A percentile compares a stretch with the other conserved stretches of the same genome.
Conservation (phyloP, 2,888 invertebrate species). For the Agonopterix arenella region DNA sequence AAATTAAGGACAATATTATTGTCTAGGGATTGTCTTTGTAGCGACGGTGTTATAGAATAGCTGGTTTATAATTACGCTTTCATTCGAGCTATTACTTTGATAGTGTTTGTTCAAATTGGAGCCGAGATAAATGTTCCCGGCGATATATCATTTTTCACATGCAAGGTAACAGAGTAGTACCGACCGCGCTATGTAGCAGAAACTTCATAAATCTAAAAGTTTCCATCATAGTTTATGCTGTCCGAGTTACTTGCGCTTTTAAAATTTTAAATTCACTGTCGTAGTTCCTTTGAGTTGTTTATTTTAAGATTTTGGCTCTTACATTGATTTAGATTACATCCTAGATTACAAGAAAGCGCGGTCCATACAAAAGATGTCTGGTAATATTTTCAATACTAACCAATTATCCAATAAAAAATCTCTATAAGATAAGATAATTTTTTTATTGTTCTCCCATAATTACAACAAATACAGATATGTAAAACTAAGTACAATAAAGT, state of each 20-base stretch:
- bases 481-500: too few species aligned
- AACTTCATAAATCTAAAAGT: conserved; percentile 57
- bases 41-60: too few species aligned
- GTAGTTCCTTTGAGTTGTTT: background rate
- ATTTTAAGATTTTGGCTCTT: background rate
- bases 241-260: conserved; percentile 35
- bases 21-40: conserved; percentile 1
- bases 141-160: conserved; percentile 40
- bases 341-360: too few species aligned
- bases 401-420: too few species aligned
- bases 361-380: too few species aligned
- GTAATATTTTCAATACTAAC: too few species aligned
- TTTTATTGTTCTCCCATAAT: too few species aligned
- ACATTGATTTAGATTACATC: too few species aligned
- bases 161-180: conserved; percentile 34
- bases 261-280: conserved; percentile 29
- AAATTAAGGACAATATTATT: conserved; percentile 1
- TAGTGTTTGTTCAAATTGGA: conserved; percentile 12
- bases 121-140: conserved; percentile 36
- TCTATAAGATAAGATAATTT: too few species aligned
- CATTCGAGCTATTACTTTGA: background rate
- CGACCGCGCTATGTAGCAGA: conserved; percentile 25
- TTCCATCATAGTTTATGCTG: conserved; percentile 43
- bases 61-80: background rate
- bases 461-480: too few species aligned